Evolutionary conservation across 1,140 invertebrate species (phyloP).

Genomic region (Lepidostoma basale): DNA sequence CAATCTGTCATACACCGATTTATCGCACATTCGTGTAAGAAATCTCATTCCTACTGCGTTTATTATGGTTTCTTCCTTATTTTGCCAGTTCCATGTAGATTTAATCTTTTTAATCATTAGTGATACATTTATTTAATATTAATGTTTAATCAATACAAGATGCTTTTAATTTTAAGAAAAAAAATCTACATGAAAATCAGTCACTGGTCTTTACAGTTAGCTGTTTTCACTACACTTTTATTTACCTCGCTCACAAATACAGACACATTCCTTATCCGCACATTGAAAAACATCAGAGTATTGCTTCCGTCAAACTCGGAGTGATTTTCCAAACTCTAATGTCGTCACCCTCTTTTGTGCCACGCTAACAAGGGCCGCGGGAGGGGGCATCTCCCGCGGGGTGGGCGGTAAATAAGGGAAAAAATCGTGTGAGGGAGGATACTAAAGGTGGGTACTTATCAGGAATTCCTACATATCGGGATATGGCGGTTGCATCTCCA

Average conservation of each 20-base stretch:
- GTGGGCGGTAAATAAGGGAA: constrained; percentile 38
- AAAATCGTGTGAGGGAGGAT: constrained; percentile 43
- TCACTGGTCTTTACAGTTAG: constrained; percentile 1
- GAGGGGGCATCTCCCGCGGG: constrained; percentile 26
- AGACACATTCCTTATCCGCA: neutral
- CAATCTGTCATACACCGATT: no score
- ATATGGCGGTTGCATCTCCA: no score
- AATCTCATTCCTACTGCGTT: no score
- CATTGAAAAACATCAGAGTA: constrained; percentile 32
- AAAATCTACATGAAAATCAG: neutral
- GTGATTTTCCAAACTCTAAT: constrained; percentile 42
- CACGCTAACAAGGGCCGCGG: constrained; percentile 32
- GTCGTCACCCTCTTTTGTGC: constrained; percentile 35
- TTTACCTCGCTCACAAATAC: constrained; percentile 15
- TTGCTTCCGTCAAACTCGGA: constrained; percentile 41
- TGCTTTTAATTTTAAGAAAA: neutral
- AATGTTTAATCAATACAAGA: no score
- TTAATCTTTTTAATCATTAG: no score
- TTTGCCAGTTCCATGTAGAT: no score
- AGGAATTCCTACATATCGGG: neutral
- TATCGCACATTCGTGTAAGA: no score
- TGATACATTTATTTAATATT: no score
- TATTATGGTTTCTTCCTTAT: no score
- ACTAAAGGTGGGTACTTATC: constrained; percentile 35
- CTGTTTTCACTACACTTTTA: constrained; percentile 26